Evolutionary conservation across 2,797 vertebrate genomes (phyloP).

Genomic region (Pangasius mekongensis): DNA sequence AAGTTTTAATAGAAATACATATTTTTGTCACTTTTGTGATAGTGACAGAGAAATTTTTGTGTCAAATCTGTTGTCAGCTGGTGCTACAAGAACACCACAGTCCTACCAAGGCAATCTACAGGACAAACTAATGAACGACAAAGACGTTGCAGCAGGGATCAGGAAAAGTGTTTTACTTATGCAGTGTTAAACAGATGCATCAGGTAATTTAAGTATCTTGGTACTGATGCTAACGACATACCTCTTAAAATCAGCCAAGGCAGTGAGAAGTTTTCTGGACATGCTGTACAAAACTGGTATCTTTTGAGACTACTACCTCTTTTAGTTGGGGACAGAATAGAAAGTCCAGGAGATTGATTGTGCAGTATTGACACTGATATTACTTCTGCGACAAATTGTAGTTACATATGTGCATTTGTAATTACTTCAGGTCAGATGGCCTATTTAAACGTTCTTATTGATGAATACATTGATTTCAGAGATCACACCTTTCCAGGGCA

Average conservation of each 20-base stretch:
- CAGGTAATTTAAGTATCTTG: not conserved
- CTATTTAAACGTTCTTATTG: not conserved
- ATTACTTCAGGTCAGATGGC: constrained; percentile 7
- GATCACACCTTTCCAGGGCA: not conserved
- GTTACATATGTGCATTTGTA: constrained; percentile 21
- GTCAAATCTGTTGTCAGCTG: not conserved
- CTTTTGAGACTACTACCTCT: not conserved
- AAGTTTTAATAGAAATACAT: not conserved
- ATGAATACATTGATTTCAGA: not conserved
- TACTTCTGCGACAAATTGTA: constrained; percentile 17
- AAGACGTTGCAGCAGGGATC: too few species aligned
- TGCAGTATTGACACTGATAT: not conserved
- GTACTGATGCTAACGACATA: not conserved
- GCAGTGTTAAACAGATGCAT: not conserved
- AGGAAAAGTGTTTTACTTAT: not conserved
- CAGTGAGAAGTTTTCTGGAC: not conserved
- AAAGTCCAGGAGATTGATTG: not conserved
- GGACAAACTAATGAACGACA: too few species aligned
- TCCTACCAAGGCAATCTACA: too few species aligned
- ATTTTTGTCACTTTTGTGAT: constrained; percentile 37
- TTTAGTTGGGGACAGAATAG: not conserved
- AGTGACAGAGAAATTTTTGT: not conserved
- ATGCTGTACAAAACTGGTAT: not conserved
- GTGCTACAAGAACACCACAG: too few species aligned
- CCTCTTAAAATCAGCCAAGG: not conserved